Percentiles rank a stretch among this genome's conserved stretches.
Conservation (phyloP, 2,113 vertebrate species). For the Xenopus tropicalis region DNA sequence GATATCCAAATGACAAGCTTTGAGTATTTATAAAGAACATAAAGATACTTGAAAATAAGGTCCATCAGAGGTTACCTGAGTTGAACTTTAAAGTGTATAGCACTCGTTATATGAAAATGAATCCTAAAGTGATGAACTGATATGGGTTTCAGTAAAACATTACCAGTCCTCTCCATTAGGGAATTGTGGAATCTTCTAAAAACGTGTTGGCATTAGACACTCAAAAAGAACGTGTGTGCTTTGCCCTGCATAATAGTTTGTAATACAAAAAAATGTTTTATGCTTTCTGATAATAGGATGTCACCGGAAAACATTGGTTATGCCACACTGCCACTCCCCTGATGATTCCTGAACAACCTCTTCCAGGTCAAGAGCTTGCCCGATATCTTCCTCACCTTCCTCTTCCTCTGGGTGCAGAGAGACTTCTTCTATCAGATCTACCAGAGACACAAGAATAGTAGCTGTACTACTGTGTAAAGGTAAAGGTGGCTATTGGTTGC, state of each 20-base stretch:
- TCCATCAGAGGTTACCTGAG: slow-evolving; percentile 58
- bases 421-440: slow-evolving; percentile 64
- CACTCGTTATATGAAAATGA: background rate
- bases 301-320: slow-evolving; percentile 74
- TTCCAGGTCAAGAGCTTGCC: slow-evolving; percentile 69
- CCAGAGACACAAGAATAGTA: background rate
- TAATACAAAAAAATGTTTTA: background rate
- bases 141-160: background rate
- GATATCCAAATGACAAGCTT: too few relatives aligned
- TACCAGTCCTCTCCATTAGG: background rate
- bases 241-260: background rate
- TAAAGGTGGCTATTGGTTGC: too few relatives aligned
- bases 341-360: slow-evolving; percentile 74
- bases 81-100: slow-evolving; percentile 50
- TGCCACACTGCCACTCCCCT: slow-evolving; percentile 74
- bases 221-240: background rate
- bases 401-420: slow-evolving; percentile 54
- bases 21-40: too few relatives aligned
- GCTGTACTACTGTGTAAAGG: too few relatives aligned
- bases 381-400: slow-evolving; percentile 61
- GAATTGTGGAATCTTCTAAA: background rate
- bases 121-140: background rate
- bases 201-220: background rate
- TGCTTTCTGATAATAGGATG: background rate
- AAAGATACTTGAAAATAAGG: too few relatives aligned